A percentile compares a stretch with the other conserved stretches of the same genome.
phyloP scores from a whole-genome alignment of 2,113 vertebrate genomes.

The Callopanchax toddi region DNA sequence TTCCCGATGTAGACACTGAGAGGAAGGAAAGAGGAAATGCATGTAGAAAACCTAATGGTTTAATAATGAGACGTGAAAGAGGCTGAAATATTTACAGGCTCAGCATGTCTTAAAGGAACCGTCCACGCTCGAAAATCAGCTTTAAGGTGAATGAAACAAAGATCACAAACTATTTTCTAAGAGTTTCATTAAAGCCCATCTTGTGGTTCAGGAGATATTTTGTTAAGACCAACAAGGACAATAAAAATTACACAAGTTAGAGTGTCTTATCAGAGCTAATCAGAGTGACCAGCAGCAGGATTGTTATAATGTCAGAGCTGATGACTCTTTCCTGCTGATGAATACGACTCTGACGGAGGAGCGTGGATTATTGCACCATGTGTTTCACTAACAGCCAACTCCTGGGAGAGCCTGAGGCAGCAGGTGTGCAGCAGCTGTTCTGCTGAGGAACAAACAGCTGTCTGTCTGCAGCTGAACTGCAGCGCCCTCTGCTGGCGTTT shows the following conservation, averaged over 20 bases:
- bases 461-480: background rate
- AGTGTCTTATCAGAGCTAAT: too few relatives aligned
- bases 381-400: conserved; percentile 1
- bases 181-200: too few relatives aligned
- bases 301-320: background rate
- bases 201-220: too few relatives aligned
- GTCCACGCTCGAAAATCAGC: too few relatives aligned
- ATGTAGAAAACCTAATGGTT: too few relatives aligned
- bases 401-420: conserved; percentile 30
- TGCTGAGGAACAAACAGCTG: background rate
- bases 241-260: background rate
- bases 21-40: background rate
- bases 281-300: background rate
- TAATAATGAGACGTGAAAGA: too few relatives aligned
- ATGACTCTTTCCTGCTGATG: background rate
- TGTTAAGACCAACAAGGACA: too few relatives aligned
- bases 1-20: conserved; percentile 96
- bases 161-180: too few relatives aligned
- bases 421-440: conserved; percentile 60
- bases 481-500: conserved; percentile 50
- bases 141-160: too few relatives aligned
- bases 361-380: conserved; percentile 22
- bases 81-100: too few relatives aligned
- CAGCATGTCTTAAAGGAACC: too few relatives aligned
- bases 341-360: conserved; percentile 6